Evolutionary conservation across 1,140 invertebrate species (phyloP), one percentile per base, ranked within the genome.

Genomic region (Halictus rubicundus): DNA sequence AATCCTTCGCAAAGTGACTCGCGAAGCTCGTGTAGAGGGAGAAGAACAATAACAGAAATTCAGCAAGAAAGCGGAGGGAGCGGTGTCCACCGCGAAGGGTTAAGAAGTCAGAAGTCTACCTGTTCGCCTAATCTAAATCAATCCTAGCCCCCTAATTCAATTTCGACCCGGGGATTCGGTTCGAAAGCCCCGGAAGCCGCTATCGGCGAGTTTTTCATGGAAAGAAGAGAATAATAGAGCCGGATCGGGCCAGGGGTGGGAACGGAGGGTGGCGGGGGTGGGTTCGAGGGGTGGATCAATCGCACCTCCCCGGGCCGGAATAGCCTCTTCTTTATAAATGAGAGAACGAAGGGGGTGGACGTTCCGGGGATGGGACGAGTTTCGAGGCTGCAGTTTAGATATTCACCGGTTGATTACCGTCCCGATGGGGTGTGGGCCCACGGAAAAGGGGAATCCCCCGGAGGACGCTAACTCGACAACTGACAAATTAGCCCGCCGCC

Each of bases 371-470:
- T 61, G 81, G 85, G 83, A 83, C 75, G 86, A 89, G 88, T 88
- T 88, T 86, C 84, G 86, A 87, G 88, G 81, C 77, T 83, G 85
- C 89, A 90, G 88, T 92, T 92, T 91, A 91, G 91, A 92, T 93
- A 93, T 93, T 93, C 92, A 92, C 91, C 90, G 90, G 92, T 92
- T 93, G 92, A 93, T 93, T 93, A 93, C 91, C 87, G 88, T 89
- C 89, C 88, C 85, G 84, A 84, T 81, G 84, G 88, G 86, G 85
- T 76, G 64, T 76, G 64, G 80, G 75, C 59, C 59, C 52, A 76
- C 68, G 73, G 84, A 81, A 80, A 65, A 81, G 81, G 84, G 83
- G 82, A 92, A 93, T 93, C 87, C 92, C 89, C 87, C 54, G 88
- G 87, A 89, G 92, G 88, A 89, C 87, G 91, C 92, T 93, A 93